These are phyloP conservation scores for Petrocephalus microphthalmus DNA, from an alignment of 2,113 vertebrate genomes.

Conservation along the genomic window DNA sequence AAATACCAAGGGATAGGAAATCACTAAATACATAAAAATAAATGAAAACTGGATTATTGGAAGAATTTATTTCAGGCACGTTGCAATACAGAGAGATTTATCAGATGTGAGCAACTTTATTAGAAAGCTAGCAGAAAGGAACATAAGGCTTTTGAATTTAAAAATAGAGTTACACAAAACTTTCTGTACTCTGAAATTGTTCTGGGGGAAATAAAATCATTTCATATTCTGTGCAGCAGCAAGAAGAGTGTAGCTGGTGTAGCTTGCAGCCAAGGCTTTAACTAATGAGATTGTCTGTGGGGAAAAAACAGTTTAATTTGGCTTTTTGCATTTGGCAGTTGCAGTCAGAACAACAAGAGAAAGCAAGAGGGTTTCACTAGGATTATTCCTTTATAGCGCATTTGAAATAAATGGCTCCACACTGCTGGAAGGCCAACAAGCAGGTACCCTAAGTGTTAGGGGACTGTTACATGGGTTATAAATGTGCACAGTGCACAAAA, in stretches of 20 bases:
- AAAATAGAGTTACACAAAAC: not conserved
- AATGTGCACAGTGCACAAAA: not conserved
- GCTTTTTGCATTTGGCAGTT: not conserved
- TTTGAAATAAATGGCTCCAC: not conserved
- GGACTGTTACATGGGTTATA: not conserved
- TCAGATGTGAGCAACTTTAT: not conserved
- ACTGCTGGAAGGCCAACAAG: not conserved
- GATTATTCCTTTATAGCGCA: not conserved
- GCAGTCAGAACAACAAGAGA: not conserved
- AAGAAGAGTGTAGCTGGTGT: not conserved
- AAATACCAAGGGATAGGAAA: not conserved
- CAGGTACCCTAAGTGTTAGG: not conserved
- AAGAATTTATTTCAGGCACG: not conserved
- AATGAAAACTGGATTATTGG: not conserved
- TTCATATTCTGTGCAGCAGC: not conserved
- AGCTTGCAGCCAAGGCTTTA: not conserved
- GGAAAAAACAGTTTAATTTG: not conserved
- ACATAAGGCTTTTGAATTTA: not conserved
- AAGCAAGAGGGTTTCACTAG: not conserved
- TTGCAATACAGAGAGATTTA: not conserved
- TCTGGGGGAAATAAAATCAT: not conserved
- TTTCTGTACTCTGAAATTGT: not conserved
- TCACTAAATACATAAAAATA: not conserved
- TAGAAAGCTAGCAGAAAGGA: not conserved
- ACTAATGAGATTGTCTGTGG: conserved; percentile 8